These are phyloP conservation scores for Dermatemys mawii DNA, from an alignment of 2,113 vertebrate species.

Conservation along the genomic window DNA sequence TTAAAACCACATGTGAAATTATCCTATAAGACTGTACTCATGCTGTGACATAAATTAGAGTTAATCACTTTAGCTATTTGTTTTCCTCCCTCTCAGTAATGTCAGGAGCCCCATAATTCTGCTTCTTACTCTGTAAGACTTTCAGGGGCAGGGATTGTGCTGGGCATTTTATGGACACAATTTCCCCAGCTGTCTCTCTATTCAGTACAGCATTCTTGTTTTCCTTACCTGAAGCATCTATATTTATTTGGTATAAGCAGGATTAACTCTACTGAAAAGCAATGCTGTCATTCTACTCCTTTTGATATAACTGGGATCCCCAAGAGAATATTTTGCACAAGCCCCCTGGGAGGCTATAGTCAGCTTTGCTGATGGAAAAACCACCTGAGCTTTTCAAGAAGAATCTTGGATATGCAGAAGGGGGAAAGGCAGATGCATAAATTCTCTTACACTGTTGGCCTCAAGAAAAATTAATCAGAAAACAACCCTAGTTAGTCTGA, in stretches of 20 bases:
- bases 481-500: neutral
- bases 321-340: neutral
- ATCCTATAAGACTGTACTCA: neutral
- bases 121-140: neutral
- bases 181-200: neutral
- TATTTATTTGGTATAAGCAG: neutral
- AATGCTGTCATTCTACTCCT: neutral
- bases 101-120: neutral
- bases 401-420: neutral
- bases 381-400: neutral
- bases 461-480: conserved; percentile 1
- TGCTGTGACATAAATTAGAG: neutral
- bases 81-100: neutral
- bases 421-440: conserved; percentile 18
- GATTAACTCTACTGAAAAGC: neutral
- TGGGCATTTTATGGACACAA: neutral
- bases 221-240: neutral
- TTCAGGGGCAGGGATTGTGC: neutral
- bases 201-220: neutral
- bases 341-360: neutral
- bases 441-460: neutral
- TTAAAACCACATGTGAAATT: neutral
- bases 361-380: neutral
- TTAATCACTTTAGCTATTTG: neutral
- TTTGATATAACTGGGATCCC: neutral